Base-by-base conservation (phyloP, 1,140 invertebrate species). In the Papilio helenus region DNA sequence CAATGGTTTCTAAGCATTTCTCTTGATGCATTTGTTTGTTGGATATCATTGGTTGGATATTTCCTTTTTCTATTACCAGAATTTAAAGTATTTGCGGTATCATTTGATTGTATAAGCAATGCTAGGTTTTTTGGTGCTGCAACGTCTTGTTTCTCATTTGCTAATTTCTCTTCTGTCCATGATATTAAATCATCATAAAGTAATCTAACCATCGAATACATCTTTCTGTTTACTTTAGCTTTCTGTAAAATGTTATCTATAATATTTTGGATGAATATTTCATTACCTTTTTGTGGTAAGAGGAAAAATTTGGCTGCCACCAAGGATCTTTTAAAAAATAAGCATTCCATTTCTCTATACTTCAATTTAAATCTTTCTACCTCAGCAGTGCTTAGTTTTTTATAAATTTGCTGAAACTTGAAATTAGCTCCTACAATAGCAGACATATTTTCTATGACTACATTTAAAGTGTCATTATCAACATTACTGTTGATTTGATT, bases 251-350 rank as follows among this genome's bases (percentile, higher is more conserved):
- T 29, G 34, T 34, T 12, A 1, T 5, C 14, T 68, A 68, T 4
- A 29, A 68, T 68, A 34, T 29, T 68, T 7, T 16, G 1, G 12
- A 23, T 77, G 18, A 77, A 77, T 20, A 10, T 1, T 61, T 77
- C 51, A 77, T 77, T 77, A 49, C 14, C 23, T 65, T 77, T 55
- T 42, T 77, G 34, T 23, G 34, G 51, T 61, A 77, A 39, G 14
- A 77, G 55, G 16, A 77, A 65, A 20, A 5, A 34, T 14, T 61
- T 49, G 14, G 55, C 39, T 26, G 65, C 58, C 0, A 1, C 8
- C n/a, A 61, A 14, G 34, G 12, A 77, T 77, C 39, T 77, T 4
- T 77, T 34, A 61, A 77, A 77, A n/a, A 9, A 39, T 2, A 23
- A 20, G 65, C 16, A 61, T 65, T 77, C 65, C 18, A 77, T 77